Evolutionary conservation across 1,140 invertebrate genomes (phyloP).

Genomic region (Dendroctonus valens): DNA sequence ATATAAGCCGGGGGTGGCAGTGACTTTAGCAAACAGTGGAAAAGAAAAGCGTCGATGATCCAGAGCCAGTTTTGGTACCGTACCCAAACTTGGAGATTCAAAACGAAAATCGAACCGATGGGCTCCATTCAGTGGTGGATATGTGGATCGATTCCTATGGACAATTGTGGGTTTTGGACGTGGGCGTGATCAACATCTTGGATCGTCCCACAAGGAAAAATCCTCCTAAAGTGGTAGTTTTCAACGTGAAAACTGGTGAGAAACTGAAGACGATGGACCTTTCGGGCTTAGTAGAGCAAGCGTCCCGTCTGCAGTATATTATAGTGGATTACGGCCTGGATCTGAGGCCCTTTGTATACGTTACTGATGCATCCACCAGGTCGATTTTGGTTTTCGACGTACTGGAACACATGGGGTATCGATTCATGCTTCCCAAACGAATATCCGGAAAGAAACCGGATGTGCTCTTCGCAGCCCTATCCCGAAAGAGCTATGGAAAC

Average conservation of each 20-base stretch:
- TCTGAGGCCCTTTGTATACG: constrained; percentile 57
- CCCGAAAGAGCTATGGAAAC: constrained; percentile 53
- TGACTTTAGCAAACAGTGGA: constrained; percentile 55
- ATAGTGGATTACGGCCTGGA: constrained; percentile 58
- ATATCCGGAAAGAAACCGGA: constrained; percentile 53
- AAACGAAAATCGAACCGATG: constrained; percentile 58
- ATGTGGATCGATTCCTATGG: constrained; percentile 57
- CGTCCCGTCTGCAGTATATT: constrained; percentile 59
- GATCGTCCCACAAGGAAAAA: constrained; percentile 55
- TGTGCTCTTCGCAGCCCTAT: constrained; percentile 59
- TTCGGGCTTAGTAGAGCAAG: constrained; percentile 52
- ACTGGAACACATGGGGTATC: constrained; percentile 56
- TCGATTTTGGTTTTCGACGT: constrained; percentile 66
- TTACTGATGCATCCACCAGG: constrained; percentile 61
- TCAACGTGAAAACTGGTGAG: constrained; percentile 57
- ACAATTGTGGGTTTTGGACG: constrained; percentile 61
- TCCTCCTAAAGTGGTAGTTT: constrained; percentile 58
- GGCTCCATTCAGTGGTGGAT: constrained; percentile 61
- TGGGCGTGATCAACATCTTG: constrained; percentile 59
- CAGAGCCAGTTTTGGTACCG: constrained; percentile 51
- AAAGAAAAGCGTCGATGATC: constrained; percentile 50
- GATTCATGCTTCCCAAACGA: constrained; percentile 58
- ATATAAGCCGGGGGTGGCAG: constrained; percentile 57
- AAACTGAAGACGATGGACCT: constrained; percentile 59
- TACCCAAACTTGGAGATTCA: constrained; percentile 62